Percentiles rank a stretch among this genome's conserved stretches.
Evolutionary conservation across 1,140 invertebrate species (phyloP).

Genomic region (Oedothorax gibbosus): DNA sequence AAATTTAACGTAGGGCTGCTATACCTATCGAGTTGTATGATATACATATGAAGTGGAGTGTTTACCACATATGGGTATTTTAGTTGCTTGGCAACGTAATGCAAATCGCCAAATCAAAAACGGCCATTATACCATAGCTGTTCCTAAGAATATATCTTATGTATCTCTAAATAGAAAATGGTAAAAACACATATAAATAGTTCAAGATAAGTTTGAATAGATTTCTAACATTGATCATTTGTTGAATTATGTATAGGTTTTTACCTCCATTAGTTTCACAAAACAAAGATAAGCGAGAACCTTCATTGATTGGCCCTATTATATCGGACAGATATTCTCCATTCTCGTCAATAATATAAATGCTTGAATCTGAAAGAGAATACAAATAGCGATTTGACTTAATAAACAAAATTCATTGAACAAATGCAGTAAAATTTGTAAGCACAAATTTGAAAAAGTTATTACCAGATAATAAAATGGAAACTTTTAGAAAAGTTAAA

Average conservation of each 20-base stretch:
- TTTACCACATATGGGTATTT: too few relatives aligned
- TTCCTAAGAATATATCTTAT: not conserved
- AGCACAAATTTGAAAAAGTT: not conserved
- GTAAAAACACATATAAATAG: not conserved
- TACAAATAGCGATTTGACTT: not conserved
- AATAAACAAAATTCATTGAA: not conserved
- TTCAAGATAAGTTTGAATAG: not conserved
- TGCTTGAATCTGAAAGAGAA: slow-evolving; percentile 3
- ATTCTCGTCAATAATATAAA: slow-evolving; percentile 48
- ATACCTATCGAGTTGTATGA: not conserved
- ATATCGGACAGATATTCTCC: slow-evolving; percentile 23
- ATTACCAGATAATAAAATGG: slow-evolving; percentile 4
- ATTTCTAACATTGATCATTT: not conserved
- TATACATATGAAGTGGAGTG: not conserved
- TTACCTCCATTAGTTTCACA: slow-evolving; percentile 52
- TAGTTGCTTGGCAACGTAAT: too few relatives aligned
- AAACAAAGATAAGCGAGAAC: slow-evolving; percentile 32
- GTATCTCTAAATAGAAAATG: not conserved
- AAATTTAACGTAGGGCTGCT: too few relatives aligned
- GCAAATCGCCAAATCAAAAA: too few relatives aligned
- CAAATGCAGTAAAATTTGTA: not conserved
- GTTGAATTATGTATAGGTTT: not conserved
- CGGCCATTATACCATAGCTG: not conserved
- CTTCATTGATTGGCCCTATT: slow-evolving; percentile 49
- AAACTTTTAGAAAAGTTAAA: not conserved